A percentile compares a stretch with the other conserved stretches of the same genome.
Conservation (phyloP, 64 coral and sea anemone species). For the Stichodactyla mertensii region DNA sequence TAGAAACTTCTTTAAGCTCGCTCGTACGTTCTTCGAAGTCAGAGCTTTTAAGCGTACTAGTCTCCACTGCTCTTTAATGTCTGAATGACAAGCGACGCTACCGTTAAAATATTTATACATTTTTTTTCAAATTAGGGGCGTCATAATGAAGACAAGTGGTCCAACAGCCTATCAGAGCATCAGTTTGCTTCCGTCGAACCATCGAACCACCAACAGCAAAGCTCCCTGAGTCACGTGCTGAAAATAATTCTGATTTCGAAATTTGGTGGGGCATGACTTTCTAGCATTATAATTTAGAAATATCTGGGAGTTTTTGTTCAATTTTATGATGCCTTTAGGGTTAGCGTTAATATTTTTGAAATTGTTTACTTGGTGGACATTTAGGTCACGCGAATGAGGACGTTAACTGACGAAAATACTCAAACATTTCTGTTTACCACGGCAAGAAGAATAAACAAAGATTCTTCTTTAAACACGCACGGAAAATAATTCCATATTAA, state of each 20-base stretch:
- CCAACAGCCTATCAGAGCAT: not conserved
- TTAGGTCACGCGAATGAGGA: too few relatives aligned
- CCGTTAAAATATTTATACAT: not conserved
- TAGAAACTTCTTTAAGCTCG: not conserved
- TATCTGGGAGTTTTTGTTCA: not conserved
- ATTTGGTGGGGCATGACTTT: not conserved
- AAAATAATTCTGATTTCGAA: not conserved
- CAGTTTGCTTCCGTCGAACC: not conserved
- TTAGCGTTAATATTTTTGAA: not conserved
- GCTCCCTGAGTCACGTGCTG: not conserved
- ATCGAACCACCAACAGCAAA: not conserved
- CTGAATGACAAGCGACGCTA: slow-evolving; percentile 15
- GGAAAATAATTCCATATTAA: too few relatives aligned
- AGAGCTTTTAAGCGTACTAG: not conserved
- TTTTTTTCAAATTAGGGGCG: not conserved
- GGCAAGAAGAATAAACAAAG: too few relatives aligned
- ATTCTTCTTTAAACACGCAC: too few relatives aligned
- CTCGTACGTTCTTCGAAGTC: not conserved
- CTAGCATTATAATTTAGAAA: not conserved
- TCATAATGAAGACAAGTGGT: not conserved
- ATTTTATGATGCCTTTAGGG: not conserved
- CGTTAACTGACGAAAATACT: too few relatives aligned
- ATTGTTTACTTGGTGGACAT: too few relatives aligned
- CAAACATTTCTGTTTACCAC: too few relatives aligned
- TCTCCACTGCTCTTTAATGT: not conserved